A percentile compares a stretch with the other conserved stretches of the same genome.
These are phyloP conservation scores for Euwallacea fornicatus DNA, from an alignment of 1,140 invertebrate genomes.

Conservation along the genomic window DNA sequence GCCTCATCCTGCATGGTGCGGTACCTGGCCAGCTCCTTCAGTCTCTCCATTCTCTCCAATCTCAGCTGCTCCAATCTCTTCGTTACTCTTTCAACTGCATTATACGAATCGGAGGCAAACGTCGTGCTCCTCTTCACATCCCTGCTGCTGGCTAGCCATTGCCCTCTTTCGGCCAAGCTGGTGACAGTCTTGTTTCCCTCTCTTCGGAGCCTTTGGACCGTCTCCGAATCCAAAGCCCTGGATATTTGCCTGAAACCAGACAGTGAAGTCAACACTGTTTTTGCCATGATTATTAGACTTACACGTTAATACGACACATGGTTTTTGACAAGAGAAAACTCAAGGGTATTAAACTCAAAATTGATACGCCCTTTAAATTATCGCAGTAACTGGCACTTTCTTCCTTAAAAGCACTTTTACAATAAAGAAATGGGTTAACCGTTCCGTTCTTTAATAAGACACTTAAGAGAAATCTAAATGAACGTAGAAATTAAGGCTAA, in stretches of 20 bases:
- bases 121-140: conserved; percentile 54
- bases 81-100: conserved; percentile 59
- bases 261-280: not conserved
- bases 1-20: conserved; percentile 61
- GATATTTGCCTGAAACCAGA: conserved; percentile 49
- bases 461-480: conserved; percentile 18
- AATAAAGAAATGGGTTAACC: conserved; percentile 11
- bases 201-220: conserved; percentile 56
- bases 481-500: conserved; percentile 20
- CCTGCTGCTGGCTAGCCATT: conserved; percentile 52
- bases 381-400: not conserved
- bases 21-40: conserved; percentile 58
- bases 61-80: conserved; percentile 59
- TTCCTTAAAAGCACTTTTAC: conserved; percentile 5
- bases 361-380: not conserved
- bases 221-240: conserved; percentile 57
- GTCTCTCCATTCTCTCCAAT: conserved; percentile 58
- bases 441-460: conserved; percentile 5
- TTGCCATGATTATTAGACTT: conserved; percentile 6
- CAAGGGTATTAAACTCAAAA: conserved; percentile 6
- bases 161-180: conserved; percentile 57
- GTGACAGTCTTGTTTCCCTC: conserved; percentile 55
- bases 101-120: conserved; percentile 57
- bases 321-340: conserved; percentile 20
- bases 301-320: conserved; percentile 33